Percentiles rank a stretch among this genome's conserved stretches.
Evolutionary conservation across 2,888 invertebrate genomes (phyloP).

Genomic region (Octonoba sinensis): DNA sequence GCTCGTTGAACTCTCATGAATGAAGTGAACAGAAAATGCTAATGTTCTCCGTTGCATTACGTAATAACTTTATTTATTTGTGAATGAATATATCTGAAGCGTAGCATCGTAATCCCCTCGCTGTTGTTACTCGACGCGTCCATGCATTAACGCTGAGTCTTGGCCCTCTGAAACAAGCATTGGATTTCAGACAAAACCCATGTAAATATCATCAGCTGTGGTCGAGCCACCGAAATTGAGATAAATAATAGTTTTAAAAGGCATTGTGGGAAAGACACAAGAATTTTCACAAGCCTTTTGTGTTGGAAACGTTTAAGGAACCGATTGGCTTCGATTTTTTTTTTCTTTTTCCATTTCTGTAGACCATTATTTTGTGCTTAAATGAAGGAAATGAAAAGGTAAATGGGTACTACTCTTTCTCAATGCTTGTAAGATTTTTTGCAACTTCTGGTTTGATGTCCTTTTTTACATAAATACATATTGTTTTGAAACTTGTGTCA

Average conservation of each 20-base stretch:
- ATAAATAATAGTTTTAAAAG: too few species aligned
- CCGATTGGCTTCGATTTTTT: not conserved
- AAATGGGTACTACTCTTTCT: too few species aligned
- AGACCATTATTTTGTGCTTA: not conserved
- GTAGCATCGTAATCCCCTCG: constrained; percentile 10
- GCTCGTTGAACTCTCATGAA: too few species aligned
- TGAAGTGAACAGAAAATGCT: too few species aligned
- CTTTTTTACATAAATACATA: too few species aligned
- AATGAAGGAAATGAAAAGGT: not conserved
- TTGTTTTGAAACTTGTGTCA: too few species aligned
- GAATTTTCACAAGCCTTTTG: not conserved
- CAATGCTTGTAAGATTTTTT: too few species aligned
- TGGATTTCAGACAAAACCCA: too few species aligned
- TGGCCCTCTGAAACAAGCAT: too few species aligned
- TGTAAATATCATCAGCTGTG: too few species aligned
- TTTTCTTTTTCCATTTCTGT: not conserved
- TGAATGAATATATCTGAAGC: constrained; percentile 7
- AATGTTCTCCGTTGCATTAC: not conserved
- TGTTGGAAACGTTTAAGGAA: constrained; percentile 6
- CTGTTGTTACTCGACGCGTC: constrained; percentile 4
- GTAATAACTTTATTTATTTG: constrained; percentile 21
- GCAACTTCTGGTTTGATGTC: too few species aligned
- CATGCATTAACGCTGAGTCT: not conserved
- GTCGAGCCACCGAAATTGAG: too few species aligned
- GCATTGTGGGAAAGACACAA: not conserved